phyloP scores from a whole-genome alignment of 2,113 vertebrate genomes.

The Nothobranchius kuhntae region DNA sequence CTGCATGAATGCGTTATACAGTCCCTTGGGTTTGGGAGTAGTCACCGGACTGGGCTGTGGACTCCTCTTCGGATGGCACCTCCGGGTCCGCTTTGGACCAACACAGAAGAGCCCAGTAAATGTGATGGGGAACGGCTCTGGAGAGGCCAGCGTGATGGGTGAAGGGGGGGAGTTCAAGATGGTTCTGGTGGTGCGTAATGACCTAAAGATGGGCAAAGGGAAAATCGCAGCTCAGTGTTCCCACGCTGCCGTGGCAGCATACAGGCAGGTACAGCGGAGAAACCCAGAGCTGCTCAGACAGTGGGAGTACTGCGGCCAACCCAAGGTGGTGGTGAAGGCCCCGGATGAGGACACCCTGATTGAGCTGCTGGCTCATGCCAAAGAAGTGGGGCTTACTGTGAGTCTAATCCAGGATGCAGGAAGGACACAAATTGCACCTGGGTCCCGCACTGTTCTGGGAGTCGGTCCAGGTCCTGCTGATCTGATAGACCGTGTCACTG shows the following conservation, averaged over 20 bases:
- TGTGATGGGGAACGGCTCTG: neutral
- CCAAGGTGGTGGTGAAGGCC: slow-evolving; percentile 93
- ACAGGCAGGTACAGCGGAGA: slow-evolving; percentile 87
- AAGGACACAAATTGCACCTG: slow-evolving; percentile 92
- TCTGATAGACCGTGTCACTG: slow-evolving; percentile 89
- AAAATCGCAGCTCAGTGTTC: slow-evolving; percentile 95
- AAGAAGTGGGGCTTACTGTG: slow-evolving; percentile 85
- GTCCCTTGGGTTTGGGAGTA: slow-evolving; percentile 74
- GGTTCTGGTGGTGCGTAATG: slow-evolving; percentile 90
- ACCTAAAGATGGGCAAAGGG: slow-evolving; percentile 97
- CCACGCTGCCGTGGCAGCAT: slow-evolving; percentile 92
- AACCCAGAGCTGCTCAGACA: slow-evolving; percentile 88
- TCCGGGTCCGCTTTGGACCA: slow-evolving; percentile 69
- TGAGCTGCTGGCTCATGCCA: slow-evolving; percentile 84
- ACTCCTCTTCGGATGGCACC: slow-evolving; percentile 87
- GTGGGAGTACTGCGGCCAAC: slow-evolving; percentile 96
- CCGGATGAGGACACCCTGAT: slow-evolving; percentile 87
- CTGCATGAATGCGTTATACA: slow-evolving; percentile 81
- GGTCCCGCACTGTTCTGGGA: slow-evolving; percentile 91
- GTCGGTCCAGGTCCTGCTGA: slow-evolving; percentile 90
- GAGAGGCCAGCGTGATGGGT: slow-evolving; percentile 82
- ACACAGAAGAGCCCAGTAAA: slow-evolving; percentile 1
- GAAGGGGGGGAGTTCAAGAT: slow-evolving; percentile 93
- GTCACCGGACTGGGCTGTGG: slow-evolving; percentile 85
- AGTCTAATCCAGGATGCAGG: slow-evolving; percentile 96